These are phyloP conservation scores for Lepidotrigona ventralis DNA, from an alignment of 1,140 invertebrate genomes.

Conservation along the genomic window DNA sequence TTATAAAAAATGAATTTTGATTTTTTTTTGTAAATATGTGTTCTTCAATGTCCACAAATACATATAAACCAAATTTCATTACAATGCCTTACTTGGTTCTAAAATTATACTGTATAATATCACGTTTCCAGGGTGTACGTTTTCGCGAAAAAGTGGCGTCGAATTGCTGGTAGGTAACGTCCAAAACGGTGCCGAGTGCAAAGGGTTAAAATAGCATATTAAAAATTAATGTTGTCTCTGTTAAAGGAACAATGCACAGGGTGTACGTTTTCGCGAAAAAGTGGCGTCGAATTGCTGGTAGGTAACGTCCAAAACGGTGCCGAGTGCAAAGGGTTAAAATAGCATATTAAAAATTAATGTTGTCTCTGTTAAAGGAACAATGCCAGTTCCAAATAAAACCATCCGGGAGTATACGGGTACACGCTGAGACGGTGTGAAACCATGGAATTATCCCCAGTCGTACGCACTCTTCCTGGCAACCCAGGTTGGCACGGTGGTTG, in stretches of 20 bases:
- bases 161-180: conserved; percentile 19
- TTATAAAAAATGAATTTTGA: neutral
- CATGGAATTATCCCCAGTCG: no score
- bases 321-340: conserved; percentile 11
- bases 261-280: neutral
- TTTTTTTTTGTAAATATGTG: neutral
- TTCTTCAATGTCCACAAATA: neutral
- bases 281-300: conserved; percentile 5
- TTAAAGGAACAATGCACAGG: no score
- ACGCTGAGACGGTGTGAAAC: no score
- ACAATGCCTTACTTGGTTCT: neutral
- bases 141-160: neutral
- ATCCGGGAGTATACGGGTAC: no score
- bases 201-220: neutral
- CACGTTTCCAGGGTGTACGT: neutral
- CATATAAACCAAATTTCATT: neutral
- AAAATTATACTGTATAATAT: conserved; percentile 22
- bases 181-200: neutral
- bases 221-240: no score
- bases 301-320: neutral
- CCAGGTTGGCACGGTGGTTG: no score
- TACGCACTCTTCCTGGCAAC: no score
- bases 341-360: no score
- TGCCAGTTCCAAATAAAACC: no score
- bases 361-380: no score